phyloP scores from a whole-genome alignment of 2,113 vertebrate species.

The Grallaria varia region DNA sequence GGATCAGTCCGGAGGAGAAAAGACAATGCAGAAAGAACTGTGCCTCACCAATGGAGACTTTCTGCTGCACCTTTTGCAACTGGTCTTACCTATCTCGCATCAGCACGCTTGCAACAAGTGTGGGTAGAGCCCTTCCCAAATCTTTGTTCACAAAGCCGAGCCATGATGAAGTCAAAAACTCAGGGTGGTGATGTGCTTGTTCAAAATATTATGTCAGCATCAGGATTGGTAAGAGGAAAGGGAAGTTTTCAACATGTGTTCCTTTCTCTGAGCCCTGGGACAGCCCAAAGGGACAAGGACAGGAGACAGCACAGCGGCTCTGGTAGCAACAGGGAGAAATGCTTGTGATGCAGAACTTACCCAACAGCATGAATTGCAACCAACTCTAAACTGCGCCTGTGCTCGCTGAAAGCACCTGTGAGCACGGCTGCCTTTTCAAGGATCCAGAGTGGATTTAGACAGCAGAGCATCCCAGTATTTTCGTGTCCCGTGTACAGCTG shows the following conservation, averaged over 20 bases:
- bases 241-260: background rate
- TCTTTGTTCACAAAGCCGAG: no score
- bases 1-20: no score
- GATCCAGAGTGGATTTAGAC: background rate
- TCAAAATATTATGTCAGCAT: background rate
- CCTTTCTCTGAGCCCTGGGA: background rate
- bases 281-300: background rate
- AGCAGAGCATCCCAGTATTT: background rate
- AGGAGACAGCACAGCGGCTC: background rate
- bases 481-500: background rate
- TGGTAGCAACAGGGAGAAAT: background rate
- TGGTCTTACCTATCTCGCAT: no score
- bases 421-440: background rate
- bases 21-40: no score
- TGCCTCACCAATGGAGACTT: no score
- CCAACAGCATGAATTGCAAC: background rate
- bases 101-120: no score
- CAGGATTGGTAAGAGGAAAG: background rate
- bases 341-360: background rate
- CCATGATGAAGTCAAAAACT: background rate
- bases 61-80: no score
- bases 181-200: background rate
- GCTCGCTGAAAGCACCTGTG: background rate
- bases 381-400: background rate
- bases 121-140: no score